phyloP scores from a whole-genome alignment of 2,888 invertebrate genomes.

The Hemistola chrysoprasaria region DNA sequence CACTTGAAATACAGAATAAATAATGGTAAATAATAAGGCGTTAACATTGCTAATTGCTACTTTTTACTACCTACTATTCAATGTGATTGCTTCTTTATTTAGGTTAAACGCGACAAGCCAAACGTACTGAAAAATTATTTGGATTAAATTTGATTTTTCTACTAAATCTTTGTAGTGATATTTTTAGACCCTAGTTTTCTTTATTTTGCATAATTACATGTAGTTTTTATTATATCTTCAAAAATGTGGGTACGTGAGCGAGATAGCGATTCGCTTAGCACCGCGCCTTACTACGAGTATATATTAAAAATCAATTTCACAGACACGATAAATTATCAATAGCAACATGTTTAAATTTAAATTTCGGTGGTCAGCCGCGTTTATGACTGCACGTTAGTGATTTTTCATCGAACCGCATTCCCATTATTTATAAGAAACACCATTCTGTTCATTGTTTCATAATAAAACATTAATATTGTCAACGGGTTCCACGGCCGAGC shows the following conservation, averaged over 20 bases:
- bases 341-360: slow-evolving; percentile 32
- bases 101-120: too few species aligned
- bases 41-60: slow-evolving; percentile 17
- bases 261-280: too few species aligned
- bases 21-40: slow-evolving; percentile 49
- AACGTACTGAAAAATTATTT: too few species aligned
- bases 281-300: too few species aligned
- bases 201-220: too few species aligned
- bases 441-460: slow-evolving; percentile 78
- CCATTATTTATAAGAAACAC: slow-evolving; percentile 68
- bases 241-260: too few species aligned
- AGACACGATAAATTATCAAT: slow-evolving; percentile 33
- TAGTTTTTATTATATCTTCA: too few species aligned
- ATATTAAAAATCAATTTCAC: slow-evolving; percentile 37
- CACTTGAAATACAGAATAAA: slow-evolving; percentile 57
- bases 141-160: too few species aligned
- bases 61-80: too few species aligned
- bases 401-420: slow-evolving; percentile 57
- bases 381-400: slow-evolving; percentile 54
- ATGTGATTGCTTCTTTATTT: slow-evolving; percentile 31
- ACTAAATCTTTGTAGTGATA: too few species aligned
- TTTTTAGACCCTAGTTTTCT: too few species aligned
- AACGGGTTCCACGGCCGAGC: slow-evolving; percentile 64
- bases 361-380: slow-evolving; percentile 43
- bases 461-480: slow-evolving; percentile 80